Evolutionary conservation across 37 sponge, comb jelly and placozoan genomes (phyloP).

Genomic region (Tethya wilhelma): DNA sequence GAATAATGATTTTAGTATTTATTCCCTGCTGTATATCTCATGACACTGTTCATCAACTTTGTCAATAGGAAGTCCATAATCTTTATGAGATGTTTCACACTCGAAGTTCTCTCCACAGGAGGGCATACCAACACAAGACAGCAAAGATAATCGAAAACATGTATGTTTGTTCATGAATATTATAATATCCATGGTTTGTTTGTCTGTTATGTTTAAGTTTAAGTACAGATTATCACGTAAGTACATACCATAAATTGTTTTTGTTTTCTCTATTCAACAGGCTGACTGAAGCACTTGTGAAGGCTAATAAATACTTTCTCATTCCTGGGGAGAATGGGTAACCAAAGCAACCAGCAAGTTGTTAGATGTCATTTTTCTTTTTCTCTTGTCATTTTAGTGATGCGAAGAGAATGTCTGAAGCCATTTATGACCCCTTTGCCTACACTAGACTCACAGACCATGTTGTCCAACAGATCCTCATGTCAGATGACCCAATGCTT

Average conservation of each 20-base stretch:
- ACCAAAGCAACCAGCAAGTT: not conserved
- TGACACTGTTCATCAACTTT: no score
- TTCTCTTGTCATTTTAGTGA: not conserved
- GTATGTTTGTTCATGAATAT: slow-evolving; percentile 21
- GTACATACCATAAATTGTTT: no score
- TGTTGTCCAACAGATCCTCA: slow-evolving; percentile 58
- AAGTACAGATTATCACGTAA: no score
- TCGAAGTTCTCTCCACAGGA: slow-evolving; percentile 77
- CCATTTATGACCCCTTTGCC: slow-evolving; percentile 78
- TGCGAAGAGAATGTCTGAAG: slow-evolving; percentile 58
- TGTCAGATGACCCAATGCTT: slow-evolving; percentile 53
- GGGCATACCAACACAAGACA: slow-evolving; percentile 97
- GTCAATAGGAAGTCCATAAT: slow-evolving; percentile 86
- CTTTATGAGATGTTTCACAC: slow-evolving; percentile 97
- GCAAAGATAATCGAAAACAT: slow-evolving; percentile 76
- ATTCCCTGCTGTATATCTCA: not conserved
- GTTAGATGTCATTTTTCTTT: not conserved
- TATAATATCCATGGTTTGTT: not conserved
- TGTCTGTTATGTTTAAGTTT: no score
- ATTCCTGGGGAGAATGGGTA: slow-evolving; percentile 67
- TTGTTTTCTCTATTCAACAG: slow-evolving; percentile 25
- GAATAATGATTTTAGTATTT: no score
- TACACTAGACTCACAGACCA: slow-evolving; percentile 78
- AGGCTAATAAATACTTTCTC: slow-evolving; percentile 58
- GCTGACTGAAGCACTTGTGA: slow-evolving; percentile 73